Evolutionary conservation across 2,797 vertebrate genomes (phyloP), one percentile per base, ranked within the genome.

Genomic region (Sebastes aleutianus): DNA sequence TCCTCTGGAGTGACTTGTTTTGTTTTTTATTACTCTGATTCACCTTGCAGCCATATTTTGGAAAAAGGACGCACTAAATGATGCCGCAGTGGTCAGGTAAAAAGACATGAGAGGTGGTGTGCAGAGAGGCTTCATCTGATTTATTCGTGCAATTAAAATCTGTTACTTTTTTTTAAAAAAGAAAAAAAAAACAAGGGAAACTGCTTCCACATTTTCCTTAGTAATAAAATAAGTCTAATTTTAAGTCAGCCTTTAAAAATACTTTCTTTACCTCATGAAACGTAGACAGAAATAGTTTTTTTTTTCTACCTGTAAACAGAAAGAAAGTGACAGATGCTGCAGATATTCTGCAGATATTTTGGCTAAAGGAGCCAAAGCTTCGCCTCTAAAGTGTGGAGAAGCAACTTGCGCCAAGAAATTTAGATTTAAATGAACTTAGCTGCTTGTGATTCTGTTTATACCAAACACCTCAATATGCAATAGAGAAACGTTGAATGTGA

Each of bases 71-170:
- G 78, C 87, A 85, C 56, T 86, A 70, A 90, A 83, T 84, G 84
- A 84, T 86, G 79, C 75, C 73, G 82, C 88, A 87, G 71, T 87
- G 80, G 85, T 83, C 90, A 94, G 92, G 92, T 94, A 93, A 93
- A 88, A 82, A 68, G 11, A 78, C 57, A 68, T 5, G 58, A 68
- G 56, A 74, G 75, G 61, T 62, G 72, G 22, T 53, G 31, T n/a
- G 73, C 61, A 76, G 27, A 64, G 74, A 59, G 31, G 64, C 50
- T 78, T 36, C 59, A 68, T 43, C 27, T 18, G 50, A 61, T 74
- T 69, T 71, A 27, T 34, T 62, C 3, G 18, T 70, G 68, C 6
- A 70, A 73, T 75, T 74, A n/a, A 84, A 80, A 27, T 16, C 11
- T 6, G 26, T 11, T 1, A 4, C 16, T 24, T 22, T 22, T 12